Conservation (phyloP, 2,113 vertebrate genomes). For the Ammodytes dubius region DNA sequence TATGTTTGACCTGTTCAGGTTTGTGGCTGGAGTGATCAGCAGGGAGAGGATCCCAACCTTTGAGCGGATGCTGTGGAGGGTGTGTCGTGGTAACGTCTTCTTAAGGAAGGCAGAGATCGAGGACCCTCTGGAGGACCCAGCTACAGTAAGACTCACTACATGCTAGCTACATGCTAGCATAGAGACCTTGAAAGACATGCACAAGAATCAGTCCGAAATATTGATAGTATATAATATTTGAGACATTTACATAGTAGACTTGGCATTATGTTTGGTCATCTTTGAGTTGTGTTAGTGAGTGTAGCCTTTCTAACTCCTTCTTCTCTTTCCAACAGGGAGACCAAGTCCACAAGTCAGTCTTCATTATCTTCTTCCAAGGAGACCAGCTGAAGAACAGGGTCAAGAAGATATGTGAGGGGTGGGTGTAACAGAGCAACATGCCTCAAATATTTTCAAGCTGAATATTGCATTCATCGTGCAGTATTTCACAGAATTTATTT, state of each 20-base stretch:
- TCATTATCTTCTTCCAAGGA: conserved; percentile 99
- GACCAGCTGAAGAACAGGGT: conserved; percentile 98
- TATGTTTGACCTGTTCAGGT: conserved; percentile 79
- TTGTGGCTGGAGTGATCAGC: conserved; percentile 97
- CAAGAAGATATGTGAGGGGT: conserved; percentile 99
- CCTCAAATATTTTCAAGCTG: not conserved
- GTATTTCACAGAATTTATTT: not conserved
- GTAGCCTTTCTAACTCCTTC: not conserved
- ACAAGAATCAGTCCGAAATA: not conserved
- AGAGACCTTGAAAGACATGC: not conserved
- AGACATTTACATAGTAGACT: not conserved
- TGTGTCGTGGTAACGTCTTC: conserved; percentile 98
- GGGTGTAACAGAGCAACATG: conserved; percentile 40
- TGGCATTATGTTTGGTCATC: too few species aligned
- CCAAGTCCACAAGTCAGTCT: conserved; percentile 97
- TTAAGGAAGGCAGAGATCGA: conserved; percentile 97
- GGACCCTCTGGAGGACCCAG: conserved; percentile 95
- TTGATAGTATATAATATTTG: not conserved
- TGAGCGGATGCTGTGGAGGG: conserved; percentile 98
- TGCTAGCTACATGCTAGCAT: not conserved
- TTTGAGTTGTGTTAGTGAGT: not conserved
- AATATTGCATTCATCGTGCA: not conserved
- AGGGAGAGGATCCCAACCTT: conserved; percentile 97
- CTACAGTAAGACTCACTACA: conserved; percentile 86
- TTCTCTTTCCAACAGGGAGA: conserved; percentile 87